Evolutionary conservation across 2,888 invertebrate species (phyloP).

Genomic region (Papilio elwesi): DNA sequence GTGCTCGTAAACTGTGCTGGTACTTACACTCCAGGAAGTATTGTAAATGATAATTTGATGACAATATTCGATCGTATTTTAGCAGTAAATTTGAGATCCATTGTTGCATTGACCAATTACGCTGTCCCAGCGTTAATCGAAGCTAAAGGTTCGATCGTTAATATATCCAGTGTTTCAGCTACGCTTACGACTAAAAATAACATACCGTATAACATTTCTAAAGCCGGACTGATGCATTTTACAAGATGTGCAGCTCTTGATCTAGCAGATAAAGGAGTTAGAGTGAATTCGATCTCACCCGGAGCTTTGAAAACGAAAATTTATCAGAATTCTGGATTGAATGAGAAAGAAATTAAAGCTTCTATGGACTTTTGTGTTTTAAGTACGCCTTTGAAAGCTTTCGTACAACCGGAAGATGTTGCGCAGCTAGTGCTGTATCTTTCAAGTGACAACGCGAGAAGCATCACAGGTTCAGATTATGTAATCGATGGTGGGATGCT

Average conservation of each 20-base stretch:
- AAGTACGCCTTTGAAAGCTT: slow-evolving; percentile 45
- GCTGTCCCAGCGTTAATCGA: slow-evolving; percentile 49
- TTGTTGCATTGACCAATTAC: slow-evolving; percentile 51
- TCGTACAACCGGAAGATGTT: not conserved
- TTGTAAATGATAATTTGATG: slow-evolving; percentile 51
- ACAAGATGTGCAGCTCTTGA: slow-evolving; percentile 89
- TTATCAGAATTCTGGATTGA: slow-evolving; percentile 44
- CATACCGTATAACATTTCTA: slow-evolving; percentile 86
- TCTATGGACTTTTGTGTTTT: slow-evolving; percentile 38
- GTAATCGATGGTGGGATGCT: too few relatives aligned
- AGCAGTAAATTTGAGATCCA: slow-evolving; percentile 55
- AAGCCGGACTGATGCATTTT: slow-evolving; percentile 89
- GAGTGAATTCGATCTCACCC: slow-evolving; percentile 89
- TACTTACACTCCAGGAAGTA: slow-evolving; percentile 44
- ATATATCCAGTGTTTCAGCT: slow-evolving; percentile 54
- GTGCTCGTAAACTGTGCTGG: slow-evolving; percentile 57
- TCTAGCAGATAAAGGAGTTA: slow-evolving; percentile 81
- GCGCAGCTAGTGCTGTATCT: too few relatives aligned
- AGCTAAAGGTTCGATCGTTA: slow-evolving; percentile 56
- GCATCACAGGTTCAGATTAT: too few relatives aligned
- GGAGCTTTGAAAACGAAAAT: slow-evolving; percentile 84
- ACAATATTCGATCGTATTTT: slow-evolving; percentile 53
- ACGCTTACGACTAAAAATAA: slow-evolving; percentile 35
- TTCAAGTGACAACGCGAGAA: too few relatives aligned
- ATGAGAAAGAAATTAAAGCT: slow-evolving; percentile 45